Base-by-base conservation (phyloP, 2,888 invertebrate species). In the Podotricha telesiphe region DNA sequence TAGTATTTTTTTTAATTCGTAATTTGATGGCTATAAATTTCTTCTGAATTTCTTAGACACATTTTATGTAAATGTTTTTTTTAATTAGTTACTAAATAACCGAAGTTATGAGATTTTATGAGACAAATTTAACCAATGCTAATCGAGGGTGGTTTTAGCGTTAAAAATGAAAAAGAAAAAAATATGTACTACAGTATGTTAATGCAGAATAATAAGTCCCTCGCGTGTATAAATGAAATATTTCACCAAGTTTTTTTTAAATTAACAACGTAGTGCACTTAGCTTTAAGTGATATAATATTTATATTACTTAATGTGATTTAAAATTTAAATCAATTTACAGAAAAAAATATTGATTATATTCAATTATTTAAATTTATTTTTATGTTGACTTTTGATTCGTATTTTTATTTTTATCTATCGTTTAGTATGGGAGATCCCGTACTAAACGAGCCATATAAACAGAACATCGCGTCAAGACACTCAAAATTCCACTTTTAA, bases 341-440 rank as follows among this genome's bases (percentile, higher is more conserved):
- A 4, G 8, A 28, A 28, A 20, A 53, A 20, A 28, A 15, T 53
- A 28, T 22, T 53, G 22, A 53, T 10, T 8, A 1, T 22, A 51
- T 51, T 84, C 87, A 87, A 87, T 88, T 89, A 86, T 82, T 84
- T 87, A 82, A 81, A 42, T 42, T 3, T 13, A 13, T 13, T 42
- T 42, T 13, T 13, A 42, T 42, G 10, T 8, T 37, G 13, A 13
- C 2, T 42, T 42, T 42, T 42, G 1, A 1, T 11, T 42, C 37
- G 10, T 6, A 2, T 42, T 42, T 42, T 42, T 42, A 42, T 13
- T 42, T 42, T 42, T n/a, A n/a, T n/a, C n/a, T n/a, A n/a, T n/a
- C n/a, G n/a, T n/a, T n/a, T n/a, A n/a, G n/a, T n/a, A n/a, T n/a
- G n/a, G n/a, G n/a, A n/a, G n/a, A n/a, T n/a, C n/a, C n/a, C n/a